Evolutionary conservation across 2,113 vertebrate genomes (phyloP).

Genomic region (Lontra canadensis): DNA sequence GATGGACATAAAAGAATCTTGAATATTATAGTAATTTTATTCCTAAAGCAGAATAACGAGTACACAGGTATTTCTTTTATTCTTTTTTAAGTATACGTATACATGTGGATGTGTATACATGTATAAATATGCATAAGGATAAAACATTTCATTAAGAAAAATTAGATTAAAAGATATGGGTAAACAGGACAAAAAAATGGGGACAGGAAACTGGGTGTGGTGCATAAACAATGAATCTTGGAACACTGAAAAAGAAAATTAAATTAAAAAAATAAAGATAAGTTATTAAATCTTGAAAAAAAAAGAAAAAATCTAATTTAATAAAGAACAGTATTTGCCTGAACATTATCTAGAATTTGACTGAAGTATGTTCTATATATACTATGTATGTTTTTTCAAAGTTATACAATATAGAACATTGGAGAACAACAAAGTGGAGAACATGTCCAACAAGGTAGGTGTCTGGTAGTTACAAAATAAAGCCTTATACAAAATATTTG

Average conservation of each 20-base stretch:
- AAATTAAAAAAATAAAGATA: no score
- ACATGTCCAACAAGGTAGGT: background rate
- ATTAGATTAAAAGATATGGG: background rate
- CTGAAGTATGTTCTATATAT: background rate
- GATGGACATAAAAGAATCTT: background rate
- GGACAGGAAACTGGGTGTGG: background rate
- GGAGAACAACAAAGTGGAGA: background rate
- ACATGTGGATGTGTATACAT: background rate
- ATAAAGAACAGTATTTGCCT: background rate
- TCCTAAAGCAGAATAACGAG: background rate
- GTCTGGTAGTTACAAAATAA: background rate
- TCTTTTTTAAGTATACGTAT: background rate
- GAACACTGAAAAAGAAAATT: no score
- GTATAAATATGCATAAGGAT: background rate
- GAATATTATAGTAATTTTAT: background rate
- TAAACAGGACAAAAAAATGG: background rate
- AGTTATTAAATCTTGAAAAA: no score
- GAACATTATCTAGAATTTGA: constrained; percentile 1
- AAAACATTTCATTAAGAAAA: constrained; percentile 33
- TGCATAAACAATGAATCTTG: no score
- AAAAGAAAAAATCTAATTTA: background rate
- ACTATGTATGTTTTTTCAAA: background rate
- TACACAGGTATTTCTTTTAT: background rate
- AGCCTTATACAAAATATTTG: background rate
- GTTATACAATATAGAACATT: background rate